Conservation (phyloP, 2,888 invertebrate genomes). For the Hypomecis punctinalis region DNA sequence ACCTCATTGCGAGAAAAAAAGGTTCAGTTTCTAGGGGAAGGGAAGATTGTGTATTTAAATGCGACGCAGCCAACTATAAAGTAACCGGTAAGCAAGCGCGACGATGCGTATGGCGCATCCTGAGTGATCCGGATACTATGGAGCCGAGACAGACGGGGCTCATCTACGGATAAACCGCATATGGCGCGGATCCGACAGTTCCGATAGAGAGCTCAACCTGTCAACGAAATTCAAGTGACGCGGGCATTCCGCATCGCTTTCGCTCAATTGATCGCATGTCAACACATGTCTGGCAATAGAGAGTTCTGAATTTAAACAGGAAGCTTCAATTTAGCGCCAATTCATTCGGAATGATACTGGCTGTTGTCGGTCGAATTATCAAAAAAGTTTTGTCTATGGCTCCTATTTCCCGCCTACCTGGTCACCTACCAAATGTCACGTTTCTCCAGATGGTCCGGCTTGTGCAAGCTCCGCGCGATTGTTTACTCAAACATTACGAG, state of each 20-base stretch:
- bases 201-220: constrained; percentile 63
- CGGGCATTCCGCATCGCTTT: constrained; percentile 68
- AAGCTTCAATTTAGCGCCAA: constrained; percentile 82
- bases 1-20: constrained; percentile 74
- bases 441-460: constrained; percentile 81
- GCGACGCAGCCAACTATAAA: constrained; percentile 57
- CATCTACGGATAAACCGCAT: constrained; percentile 62
- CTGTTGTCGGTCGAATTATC: constrained; percentile 69
- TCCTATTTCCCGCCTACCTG: constrained; percentile 58
- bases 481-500: constrained; percentile 83
- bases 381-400: constrained; percentile 68
- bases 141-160: constrained; percentile 56
- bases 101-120: constrained; percentile 52
- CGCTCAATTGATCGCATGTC: constrained; percentile 81
- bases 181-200: constrained; percentile 63
- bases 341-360: constrained; percentile 78
- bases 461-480: constrained; percentile 78
- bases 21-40: constrained; percentile 53
- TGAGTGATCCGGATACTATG: constrained; percentile 54
- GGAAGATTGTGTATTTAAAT: constrained; percentile 56
- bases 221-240: constrained; percentile 73
- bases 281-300: constrained; percentile 74
- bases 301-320: constrained; percentile 78
- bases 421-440: constrained; percentile 78
- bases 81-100: constrained; percentile 48